Conservation (phyloP, 1,140 invertebrate genomes). For the Saccostrea cuccullata region DNA sequence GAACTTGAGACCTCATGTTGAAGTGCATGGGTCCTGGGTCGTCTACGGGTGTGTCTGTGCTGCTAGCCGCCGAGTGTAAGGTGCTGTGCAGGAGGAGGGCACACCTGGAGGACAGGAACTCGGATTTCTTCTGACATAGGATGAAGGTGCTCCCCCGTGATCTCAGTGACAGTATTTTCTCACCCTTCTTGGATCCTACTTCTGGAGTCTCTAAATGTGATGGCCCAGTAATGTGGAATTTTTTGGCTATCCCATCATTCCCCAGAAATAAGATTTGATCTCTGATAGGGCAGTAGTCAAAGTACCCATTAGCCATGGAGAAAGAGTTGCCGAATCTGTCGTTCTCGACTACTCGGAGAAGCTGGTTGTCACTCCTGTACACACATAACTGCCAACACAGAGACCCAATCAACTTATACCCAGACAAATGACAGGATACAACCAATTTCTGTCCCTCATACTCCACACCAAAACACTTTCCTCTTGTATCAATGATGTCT, state of each 20-base stretch:
- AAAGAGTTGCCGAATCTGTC: not conserved
- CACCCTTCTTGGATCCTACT: not conserved
- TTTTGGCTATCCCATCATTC: not conserved
- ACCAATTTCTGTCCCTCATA: not conserved
- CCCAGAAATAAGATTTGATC: not conserved
- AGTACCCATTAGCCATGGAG: not conserved
- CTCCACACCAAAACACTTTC: conserved; percentile 20
- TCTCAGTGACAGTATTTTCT: not conserved
- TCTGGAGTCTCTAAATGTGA: not conserved
- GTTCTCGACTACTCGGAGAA: not conserved
- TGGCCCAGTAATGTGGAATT: not conserved
- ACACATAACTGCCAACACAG: not conserved
- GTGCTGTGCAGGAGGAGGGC: not conserved
- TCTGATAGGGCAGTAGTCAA: not conserved
- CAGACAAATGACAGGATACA: not conserved
- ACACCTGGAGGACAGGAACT: not conserved
- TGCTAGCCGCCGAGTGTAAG: no score
- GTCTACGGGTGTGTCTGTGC: no score
- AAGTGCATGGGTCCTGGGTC: not conserved
- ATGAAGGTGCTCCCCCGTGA: not conserved
- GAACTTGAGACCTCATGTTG: not conserved
- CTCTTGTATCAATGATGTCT: not conserved
- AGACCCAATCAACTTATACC: not conserved
- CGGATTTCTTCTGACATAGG: not conserved
- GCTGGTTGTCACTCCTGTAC: not conserved